Evolutionary conservation across 2,888 invertebrate genomes (phyloP).

Genomic region (Xestia c-nigrum): DNA sequence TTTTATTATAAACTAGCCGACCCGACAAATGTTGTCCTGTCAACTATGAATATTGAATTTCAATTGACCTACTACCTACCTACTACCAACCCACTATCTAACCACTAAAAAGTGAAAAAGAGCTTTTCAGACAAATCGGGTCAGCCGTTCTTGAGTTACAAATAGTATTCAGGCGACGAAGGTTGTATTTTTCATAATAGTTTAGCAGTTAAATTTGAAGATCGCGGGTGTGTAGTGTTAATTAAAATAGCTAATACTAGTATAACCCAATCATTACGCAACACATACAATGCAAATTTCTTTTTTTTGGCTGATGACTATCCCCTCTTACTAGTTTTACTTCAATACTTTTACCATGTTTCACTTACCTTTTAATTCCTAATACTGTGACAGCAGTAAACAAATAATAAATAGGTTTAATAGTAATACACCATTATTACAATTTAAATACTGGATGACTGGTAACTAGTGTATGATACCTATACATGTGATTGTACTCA

Average conservation of each 20-base stretch:
- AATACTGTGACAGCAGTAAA: conserved; percentile 64
- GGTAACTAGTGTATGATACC: too few relatives aligned
- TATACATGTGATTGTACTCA: too few relatives aligned
- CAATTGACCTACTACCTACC: too few relatives aligned
- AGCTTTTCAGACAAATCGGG: too few relatives aligned
- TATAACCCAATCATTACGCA: background rate
- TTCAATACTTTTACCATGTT: background rate
- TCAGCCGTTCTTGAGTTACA: too few relatives aligned
- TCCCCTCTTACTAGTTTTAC: background rate
- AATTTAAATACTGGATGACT: background rate
- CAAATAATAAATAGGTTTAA: conserved; percentile 43
- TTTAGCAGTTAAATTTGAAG: too few relatives aligned
- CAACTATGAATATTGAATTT: too few relatives aligned
- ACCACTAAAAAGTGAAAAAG: too few relatives aligned
- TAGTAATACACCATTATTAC: conserved; percentile 7
- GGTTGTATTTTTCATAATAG: background rate
- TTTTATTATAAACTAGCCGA: too few relatives aligned
- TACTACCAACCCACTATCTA: too few relatives aligned
- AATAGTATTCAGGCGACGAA: too few relatives aligned
- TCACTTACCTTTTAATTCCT: conserved; percentile 68
- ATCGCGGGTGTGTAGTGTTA: background rate
- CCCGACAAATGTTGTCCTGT: too few relatives aligned
- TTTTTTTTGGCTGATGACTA: background rate
- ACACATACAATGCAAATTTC: background rate
- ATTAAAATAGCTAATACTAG: background rate